A percentile compares a stretch with the other conserved stretches of the same genome.
These are phyloP conservation scores for Scaptodrosophila lebanonensis DNA, from an alignment of 1,140 invertebrate species.

Conservation along the genomic window DNA sequence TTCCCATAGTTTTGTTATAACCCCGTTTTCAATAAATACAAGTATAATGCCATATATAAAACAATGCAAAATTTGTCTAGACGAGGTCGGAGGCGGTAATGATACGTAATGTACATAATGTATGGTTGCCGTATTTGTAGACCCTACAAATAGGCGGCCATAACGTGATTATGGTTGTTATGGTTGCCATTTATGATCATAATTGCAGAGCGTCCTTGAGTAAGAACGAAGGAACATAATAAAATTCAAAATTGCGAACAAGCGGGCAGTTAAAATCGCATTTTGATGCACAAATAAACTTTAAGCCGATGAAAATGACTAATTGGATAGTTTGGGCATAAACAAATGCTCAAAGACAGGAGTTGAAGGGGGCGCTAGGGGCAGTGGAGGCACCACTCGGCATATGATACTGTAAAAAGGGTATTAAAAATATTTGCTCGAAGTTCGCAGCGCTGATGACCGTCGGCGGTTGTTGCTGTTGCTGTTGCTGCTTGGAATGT, in stretches of 20 bases:
- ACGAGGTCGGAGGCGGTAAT: too few species aligned
- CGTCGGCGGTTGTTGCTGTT: too few species aligned
- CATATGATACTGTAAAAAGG: slow-evolving; percentile 25
- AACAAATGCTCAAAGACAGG: slow-evolving; percentile 32
- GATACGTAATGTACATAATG: slow-evolving; percentile 38
- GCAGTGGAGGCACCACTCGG: too few species aligned
- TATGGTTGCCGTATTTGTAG: slow-evolving; percentile 48
- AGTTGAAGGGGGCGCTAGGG: background rate
- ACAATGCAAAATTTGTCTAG: slow-evolving; percentile 48
- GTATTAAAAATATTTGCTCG: slow-evolving; percentile 27
- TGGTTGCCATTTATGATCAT: slow-evolving; percentile 36
- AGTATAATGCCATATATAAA: slow-evolving; percentile 39
- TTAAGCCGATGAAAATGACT: slow-evolving; percentile 61
- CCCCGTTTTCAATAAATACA: too few species aligned
- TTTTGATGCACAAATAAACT: slow-evolving; percentile 42
- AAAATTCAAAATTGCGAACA: background rate
- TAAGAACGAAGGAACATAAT: background rate
- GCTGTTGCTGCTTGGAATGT: slow-evolving; percentile 38
- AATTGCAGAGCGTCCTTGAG: slow-evolving; percentile 31
- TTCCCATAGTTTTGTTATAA: too few species aligned
- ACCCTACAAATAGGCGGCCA: slow-evolving; percentile 16
- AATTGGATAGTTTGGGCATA: slow-evolving; percentile 69
- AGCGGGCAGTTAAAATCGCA: slow-evolving; percentile 57
- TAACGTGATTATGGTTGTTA: slow-evolving; percentile 27
- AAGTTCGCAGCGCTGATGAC: too few species aligned